Base-by-base conservation (phyloP, 1,140 invertebrate species). In the Sipha flava region DNA sequence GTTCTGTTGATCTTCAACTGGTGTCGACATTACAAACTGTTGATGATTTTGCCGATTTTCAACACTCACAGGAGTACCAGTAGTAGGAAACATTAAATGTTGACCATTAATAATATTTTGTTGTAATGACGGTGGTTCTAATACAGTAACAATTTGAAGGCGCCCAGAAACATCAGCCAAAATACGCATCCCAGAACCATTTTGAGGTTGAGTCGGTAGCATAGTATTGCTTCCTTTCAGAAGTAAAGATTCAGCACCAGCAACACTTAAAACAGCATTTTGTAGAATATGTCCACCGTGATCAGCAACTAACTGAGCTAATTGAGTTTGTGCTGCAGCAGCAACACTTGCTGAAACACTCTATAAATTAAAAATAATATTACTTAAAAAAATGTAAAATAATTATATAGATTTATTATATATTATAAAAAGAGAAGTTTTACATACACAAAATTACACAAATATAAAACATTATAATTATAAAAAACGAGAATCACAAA, bases 261-360 rank as follows among this genome's bases (percentile, higher is more conserved):
- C 47, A 57, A 80, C 82, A 57, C 81, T 84, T 43, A 83, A 47
- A n/a, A 84, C 83, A 37, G 83, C 82, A 45, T 83, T 84, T 81
- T 84, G 82, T 23, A 84, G 73, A 64, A 84, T 82, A 10, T 83
- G 80, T 54, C 82, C 82, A 54, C 83, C 83, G 47, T 83, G 83
- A 62, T 83, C 82, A 16, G 83, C 83, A 23, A 84, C 80, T 16
- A 84, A 81, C 59, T 84, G 83, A 21, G 83, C 83, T 21, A 84
- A 54, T 75, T 84, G 83, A 49, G 80, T 81, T 75, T 83, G 83
- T 34, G 83, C 83, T 45, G 83, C 81, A 26, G 83, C 83, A 12
- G 83, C 83, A n/a, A 84, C 82, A 81, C 83, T 84, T 7, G 83
- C 81, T 18, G 82, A 82, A 31, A 83, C 83, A 49, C 72, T 79